Conservation (phyloP, 1,140 invertebrate species). For the Drosophila saltans region DNA sequence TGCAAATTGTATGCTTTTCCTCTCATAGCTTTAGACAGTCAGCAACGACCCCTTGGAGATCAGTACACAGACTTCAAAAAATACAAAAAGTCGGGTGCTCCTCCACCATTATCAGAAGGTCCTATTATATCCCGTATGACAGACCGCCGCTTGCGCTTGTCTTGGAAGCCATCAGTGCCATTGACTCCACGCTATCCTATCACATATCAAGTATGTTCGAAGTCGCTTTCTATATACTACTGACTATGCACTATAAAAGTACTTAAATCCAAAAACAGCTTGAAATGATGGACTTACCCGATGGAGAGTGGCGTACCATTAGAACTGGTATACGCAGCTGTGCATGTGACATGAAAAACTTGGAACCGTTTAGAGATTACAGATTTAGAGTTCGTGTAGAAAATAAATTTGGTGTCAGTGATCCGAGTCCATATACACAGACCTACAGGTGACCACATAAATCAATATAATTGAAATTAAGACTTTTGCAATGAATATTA, state of each 20-base stretch:
- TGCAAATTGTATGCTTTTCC: neutral
- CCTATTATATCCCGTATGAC: constrained; percentile 95
- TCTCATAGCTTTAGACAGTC: constrained; percentile 88
- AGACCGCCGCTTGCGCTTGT: constrained; percentile 92
- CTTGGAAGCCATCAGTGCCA: constrained; percentile 96
- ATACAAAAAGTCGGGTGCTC: constrained; percentile 90
- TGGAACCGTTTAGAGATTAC: constrained; percentile 94
- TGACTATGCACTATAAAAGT: neutral
- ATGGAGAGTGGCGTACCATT: constrained; percentile 94
- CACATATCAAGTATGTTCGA: constrained; percentile 89
- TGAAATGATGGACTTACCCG: constrained; percentile 95
- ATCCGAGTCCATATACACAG: constrained; percentile 94
- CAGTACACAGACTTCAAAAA: constrained; percentile 94
- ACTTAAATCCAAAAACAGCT: constrained; percentile 84
- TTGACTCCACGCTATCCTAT: constrained; percentile 91
- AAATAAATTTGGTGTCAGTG: constrained; percentile 98
- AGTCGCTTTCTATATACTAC: no score
- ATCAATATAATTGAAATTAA: neutral
- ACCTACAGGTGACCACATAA: constrained; percentile 85
- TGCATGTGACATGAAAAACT: constrained; percentile 91
- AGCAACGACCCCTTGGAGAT: constrained; percentile 88
- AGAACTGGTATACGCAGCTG: constrained; percentile 92
- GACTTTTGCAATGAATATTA: neutral
- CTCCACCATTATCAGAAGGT: constrained; percentile 92
- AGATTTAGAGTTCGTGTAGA: constrained; percentile 96